phyloP scores from a whole-genome alignment of 2,113 vertebrate species.

The Bubo scandiacus region DNA sequence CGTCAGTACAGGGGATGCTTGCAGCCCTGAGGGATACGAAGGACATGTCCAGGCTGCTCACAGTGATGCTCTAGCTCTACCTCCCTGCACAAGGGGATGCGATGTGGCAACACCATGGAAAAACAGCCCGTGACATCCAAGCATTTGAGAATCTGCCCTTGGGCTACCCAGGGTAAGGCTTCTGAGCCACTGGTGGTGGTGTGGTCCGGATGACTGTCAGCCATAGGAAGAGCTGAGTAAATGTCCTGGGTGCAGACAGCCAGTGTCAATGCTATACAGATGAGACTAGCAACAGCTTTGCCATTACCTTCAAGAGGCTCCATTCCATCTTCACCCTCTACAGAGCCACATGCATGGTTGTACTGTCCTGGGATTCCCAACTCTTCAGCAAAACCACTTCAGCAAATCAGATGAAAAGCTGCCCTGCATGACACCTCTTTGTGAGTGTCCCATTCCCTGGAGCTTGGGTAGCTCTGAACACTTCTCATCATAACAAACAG shows the following conservation, averaged over 20 bases:
- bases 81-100: neutral
- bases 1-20: neutral
- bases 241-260: neutral
- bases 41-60: neutral
- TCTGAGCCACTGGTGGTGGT: neutral
- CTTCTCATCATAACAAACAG: neutral
- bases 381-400: neutral
- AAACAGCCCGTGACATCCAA: neutral
- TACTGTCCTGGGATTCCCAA: neutral
- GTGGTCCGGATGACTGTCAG: neutral
- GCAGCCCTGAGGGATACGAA: neutral
- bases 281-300: neutral
- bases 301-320: neutral
- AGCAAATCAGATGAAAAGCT: neutral
- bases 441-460: neutral
- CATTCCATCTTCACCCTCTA: neutral
- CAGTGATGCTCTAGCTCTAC: neutral
- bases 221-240: neutral
- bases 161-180: neutral
- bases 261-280: neutral
- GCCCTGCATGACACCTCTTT: neutral
- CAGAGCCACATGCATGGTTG: neutral
- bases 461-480: neutral
- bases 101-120: neutral
- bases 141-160: neutral